Base-by-base conservation (phyloP, 1,140 invertebrate species). In the Heliconius hermathena region DNA sequence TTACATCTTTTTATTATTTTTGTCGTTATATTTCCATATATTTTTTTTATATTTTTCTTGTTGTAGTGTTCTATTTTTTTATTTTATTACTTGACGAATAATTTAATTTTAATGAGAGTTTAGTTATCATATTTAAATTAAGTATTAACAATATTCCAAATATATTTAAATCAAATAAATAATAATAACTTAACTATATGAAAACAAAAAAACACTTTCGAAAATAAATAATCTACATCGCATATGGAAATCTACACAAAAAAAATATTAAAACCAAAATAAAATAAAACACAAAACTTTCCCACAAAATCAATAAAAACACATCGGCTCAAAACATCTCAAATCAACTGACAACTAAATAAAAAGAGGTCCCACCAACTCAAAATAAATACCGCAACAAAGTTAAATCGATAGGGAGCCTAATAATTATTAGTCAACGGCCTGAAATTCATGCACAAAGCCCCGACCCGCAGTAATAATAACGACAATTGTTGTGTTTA, bases 401-500 rank as follows among this genome's bases (percentile, higher is more conserved):
- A 93, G 88, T 92, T 85, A 88, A 94, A 93, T 94, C 90, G 90
- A 94, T 93, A 89, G 88, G 83, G 84, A 85, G 89, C 87, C 87
- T 94, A 93, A 92, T 93, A 93, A 93, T 94, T 90, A 94, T 94
- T 92, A 94, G 91, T 92, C 90, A 88, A 88, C 91, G 93, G 92
- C 90, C 93, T 93, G 93, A 94, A 93, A 93, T 94, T 93, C 93
- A 93, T 90, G 92, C 91, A 93, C 92, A 93, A 94, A 94, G 91
- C 90, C 88, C 89, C 90, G 91, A 91, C 88, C 93, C 93, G 88
- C 92, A 92, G 89, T 90, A 94, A 94, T 94, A 94, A 93, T 94
- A 94, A 93, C 91, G 92, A 93, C 92, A 93, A 94, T 92, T 94
- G 93, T 94, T 94, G 91, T 94, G 93, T 94, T 94, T 93, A 94